These are phyloP conservation scores for Hymenopus coronatus DNA, from an alignment of 2,888 invertebrate genomes.

Conservation along the genomic window DNA sequence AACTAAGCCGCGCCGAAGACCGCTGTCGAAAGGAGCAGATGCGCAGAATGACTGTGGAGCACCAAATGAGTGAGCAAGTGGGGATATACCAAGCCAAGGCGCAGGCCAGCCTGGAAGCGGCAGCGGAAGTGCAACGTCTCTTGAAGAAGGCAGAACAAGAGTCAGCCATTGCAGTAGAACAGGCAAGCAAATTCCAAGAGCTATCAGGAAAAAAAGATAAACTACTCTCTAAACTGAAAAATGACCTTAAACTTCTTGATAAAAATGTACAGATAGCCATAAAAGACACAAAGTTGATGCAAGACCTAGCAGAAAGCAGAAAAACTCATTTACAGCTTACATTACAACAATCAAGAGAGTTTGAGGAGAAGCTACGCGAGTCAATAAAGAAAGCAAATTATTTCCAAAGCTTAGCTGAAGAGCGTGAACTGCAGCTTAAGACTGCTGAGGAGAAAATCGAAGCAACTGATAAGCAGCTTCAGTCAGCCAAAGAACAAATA, in stretches of 20 bases:
- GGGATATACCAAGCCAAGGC: not conserved
- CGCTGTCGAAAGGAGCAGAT: not conserved
- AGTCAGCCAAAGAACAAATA: not conserved
- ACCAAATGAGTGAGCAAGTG: not conserved
- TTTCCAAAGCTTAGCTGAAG: not conserved
- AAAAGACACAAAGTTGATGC: not conserved
- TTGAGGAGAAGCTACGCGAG: not conserved
- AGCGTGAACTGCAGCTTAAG: not conserved
- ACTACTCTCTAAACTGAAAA: not conserved
- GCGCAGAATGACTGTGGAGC: not conserved
- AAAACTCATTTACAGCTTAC: not conserved
- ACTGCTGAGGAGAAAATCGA: not conserved
- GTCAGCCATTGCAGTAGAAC: not conserved
- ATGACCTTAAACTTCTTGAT: not conserved
- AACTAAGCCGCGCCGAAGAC: not conserved
- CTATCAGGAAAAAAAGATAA: not conserved
- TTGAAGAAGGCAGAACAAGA: not conserved
- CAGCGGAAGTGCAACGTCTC: not conserved
- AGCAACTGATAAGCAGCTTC: not conserved
- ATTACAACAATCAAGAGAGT: not conserved
- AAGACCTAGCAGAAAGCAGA: not conserved
- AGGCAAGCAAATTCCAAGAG: not conserved
- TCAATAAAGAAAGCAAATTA: not conserved
- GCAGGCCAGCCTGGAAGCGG: not conserved
- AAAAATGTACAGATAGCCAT: not conserved